These are phyloP conservation scores for Acrocera orbiculus DNA, from an alignment of 2,888 invertebrate species.

Conservation along the genomic window DNA sequence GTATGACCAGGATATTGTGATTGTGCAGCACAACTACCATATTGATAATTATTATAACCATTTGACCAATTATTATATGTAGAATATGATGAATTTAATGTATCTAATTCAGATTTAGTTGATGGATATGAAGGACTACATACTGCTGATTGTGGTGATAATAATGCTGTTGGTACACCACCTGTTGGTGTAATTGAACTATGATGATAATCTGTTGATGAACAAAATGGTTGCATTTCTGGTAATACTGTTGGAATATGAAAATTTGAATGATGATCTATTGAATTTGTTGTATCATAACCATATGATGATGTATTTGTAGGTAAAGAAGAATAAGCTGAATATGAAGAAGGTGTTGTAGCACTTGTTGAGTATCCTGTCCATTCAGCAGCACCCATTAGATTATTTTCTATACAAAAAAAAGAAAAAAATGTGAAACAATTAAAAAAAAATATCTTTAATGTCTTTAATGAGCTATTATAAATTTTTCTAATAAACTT, in stretches of 20 bases:
- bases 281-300: slow-evolving; percentile 25
- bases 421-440: slow-evolving; percentile 4
- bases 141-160: slow-evolving; percentile 18
- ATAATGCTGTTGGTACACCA: slow-evolving; percentile 15
- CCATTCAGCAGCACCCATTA: slow-evolving; percentile 45
- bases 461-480: neutral
- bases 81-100: slow-evolving; percentile 20
- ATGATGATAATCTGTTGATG: slow-evolving; percentile 31
- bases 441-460: neutral
- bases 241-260: slow-evolving; percentile 41
- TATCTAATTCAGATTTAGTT: slow-evolving; percentile 24
- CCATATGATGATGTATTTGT: slow-evolving; percentile 34
- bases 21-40: slow-evolving; percentile 32
- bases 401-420: slow-evolving; percentile 36
- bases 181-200: slow-evolving; percentile 19
- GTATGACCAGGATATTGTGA: slow-evolving; percentile 22
- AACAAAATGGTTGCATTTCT: slow-evolving; percentile 36
- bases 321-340: slow-evolving; percentile 38
- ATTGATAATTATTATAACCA: slow-evolving; percentile 55
- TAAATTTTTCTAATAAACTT: neutral
- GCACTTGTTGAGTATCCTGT: slow-evolving; percentile 37
- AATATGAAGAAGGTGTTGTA: slow-evolving; percentile 33
- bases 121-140: slow-evolving; percentile 20
- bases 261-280: slow-evolving; percentile 33
- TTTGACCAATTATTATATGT: slow-evolving; percentile 34